Conservation (phyloP, 2,113 vertebrate species). For the Melanotaenia duboulayi region DNA sequence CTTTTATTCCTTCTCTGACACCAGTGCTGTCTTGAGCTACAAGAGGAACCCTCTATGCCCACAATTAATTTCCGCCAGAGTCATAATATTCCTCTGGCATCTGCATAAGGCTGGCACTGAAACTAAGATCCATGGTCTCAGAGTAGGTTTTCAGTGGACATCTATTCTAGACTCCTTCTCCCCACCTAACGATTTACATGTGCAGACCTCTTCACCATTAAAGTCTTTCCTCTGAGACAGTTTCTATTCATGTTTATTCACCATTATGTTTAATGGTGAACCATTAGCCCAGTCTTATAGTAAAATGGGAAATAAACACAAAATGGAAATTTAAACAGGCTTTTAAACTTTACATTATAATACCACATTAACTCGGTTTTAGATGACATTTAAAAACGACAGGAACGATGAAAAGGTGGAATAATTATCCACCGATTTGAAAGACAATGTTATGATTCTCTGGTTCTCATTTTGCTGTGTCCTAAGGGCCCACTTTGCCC, state of each 20-base stretch:
- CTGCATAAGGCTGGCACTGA: constrained; percentile 71
- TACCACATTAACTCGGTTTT: no score
- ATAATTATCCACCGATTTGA: no score
- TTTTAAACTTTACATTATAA: no score
- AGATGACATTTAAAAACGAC: no score
- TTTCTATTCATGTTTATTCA: constrained; percentile 6
- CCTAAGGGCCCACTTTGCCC: no score
- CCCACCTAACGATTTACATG: constrained; percentile 56
- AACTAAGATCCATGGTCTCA: constrained; percentile 65
- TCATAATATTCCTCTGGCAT: constrained; percentile 76
- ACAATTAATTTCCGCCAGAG: constrained; percentile 82
- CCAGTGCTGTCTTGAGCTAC: constrained; percentile 75
- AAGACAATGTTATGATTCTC: no score
- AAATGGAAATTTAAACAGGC: no score
- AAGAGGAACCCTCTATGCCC: constrained; percentile 75
- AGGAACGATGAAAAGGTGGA: no score
- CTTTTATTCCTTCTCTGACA: constrained; percentile 72
- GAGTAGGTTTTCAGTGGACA: constrained; percentile 65
- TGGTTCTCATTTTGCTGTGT: no score
- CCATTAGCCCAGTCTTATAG: background rate
- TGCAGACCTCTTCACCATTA: constrained; percentile 32
- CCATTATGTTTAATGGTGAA: constrained; percentile 18
- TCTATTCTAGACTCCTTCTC: constrained; percentile 66
- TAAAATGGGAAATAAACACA: background rate
- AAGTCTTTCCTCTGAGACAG: constrained; percentile 12